phyloP scores from a whole-genome alignment of 2,888 invertebrate species.

The Orthosia gothica region DNA sequence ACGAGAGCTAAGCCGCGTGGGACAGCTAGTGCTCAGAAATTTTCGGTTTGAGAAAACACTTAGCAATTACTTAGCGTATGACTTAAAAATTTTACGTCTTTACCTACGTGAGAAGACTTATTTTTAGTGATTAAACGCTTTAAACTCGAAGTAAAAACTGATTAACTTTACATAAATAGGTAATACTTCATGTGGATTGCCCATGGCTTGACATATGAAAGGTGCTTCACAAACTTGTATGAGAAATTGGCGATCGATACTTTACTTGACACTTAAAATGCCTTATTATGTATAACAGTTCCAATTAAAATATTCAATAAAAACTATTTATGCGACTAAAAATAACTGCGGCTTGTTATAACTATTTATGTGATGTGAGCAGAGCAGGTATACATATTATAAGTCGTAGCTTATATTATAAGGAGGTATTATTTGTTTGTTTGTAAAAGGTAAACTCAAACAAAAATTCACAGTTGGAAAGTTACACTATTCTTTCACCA shows the following conservation, averaged over 20 bases:
- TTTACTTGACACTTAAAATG: constrained; percentile 46
- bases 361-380: background rate
- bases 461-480: background rate
- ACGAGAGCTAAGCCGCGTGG: too few species aligned
- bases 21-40: too few species aligned
- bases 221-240: constrained; percentile 46
- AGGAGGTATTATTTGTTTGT: background rate
- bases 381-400: background rate
- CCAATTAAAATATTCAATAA: constrained; percentile 49
- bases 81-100: constrained; percentile 6
- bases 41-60: background rate
- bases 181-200: constrained; percentile 44
- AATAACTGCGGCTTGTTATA: constrained; percentile 13
- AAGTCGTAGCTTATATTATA: background rate
- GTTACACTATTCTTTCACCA: background rate
- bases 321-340: constrained; percentile 23
- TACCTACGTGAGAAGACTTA: background rate
- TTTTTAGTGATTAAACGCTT: constrained; percentile 23
- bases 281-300: constrained; percentile 26
- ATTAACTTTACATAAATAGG: constrained; percentile 48
- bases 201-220: constrained; percentile 49
- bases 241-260: constrained; percentile 47
- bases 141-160: constrained; percentile 36
- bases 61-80: constrained; percentile 7
- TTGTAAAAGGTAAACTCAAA: background rate